These are phyloP conservation scores for Gopherus evgoodei DNA, from an alignment of 2,113 vertebrate species.

Conservation along the genomic window DNA sequence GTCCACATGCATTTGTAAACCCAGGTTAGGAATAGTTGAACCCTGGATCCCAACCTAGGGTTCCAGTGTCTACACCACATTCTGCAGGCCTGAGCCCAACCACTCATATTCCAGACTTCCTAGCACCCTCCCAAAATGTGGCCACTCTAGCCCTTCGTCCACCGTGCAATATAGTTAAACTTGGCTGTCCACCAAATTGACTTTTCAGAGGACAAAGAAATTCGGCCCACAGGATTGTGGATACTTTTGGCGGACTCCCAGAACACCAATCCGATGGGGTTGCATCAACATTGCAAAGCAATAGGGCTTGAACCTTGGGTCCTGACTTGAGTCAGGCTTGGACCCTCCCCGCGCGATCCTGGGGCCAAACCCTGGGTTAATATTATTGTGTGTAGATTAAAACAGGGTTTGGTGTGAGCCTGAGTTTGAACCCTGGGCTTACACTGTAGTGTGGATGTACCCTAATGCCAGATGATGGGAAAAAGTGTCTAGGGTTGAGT, in stretches of 20 bases:
- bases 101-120: neutral
- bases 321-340: neutral
- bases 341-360: neutral
- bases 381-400: neutral
- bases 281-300: too few relatives aligned
- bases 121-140: neutral
- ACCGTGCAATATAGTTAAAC: neutral
- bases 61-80: neutral
- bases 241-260: too few relatives aligned
- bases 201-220: neutral
- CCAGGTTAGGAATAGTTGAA: neutral
- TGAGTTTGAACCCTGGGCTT: neutral
- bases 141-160: neutral
- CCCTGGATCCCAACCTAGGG: too few relatives aligned
- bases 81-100: neutral
- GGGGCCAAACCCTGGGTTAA: neutral
- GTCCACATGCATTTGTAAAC: neutral
- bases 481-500: neutral
- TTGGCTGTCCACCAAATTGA: neutral
- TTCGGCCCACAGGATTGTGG: neutral
- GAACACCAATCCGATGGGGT: too few relatives aligned
- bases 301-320: neutral
- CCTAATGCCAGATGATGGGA: neutral
- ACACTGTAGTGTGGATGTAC: neutral
- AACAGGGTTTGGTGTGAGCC: neutral